Percentiles rank a stretch among this genome's conserved stretches.
Evolutionary conservation across 2,888 invertebrate species (phyloP).

Genomic region (Brachyopa scutellaris): DNA sequence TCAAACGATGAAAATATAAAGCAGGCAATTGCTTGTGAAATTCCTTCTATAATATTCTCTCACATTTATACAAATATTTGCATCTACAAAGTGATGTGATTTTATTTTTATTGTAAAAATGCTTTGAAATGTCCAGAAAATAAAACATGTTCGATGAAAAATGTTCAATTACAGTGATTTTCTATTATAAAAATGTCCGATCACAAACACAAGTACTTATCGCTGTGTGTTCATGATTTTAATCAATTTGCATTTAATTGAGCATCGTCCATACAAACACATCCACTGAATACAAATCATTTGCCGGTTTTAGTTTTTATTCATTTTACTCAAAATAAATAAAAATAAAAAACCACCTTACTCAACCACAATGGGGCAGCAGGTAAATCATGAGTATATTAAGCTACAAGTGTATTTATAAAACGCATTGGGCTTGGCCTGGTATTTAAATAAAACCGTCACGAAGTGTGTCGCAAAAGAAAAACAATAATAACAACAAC

Average conservation of each 20-base stretch:
- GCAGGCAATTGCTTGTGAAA: background rate
- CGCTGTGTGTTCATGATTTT: background rate
- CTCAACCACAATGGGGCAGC: slow-evolving; percentile 1
- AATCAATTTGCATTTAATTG: slow-evolving; percentile 33
- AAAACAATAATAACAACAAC: background rate
- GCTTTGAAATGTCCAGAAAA: no score
- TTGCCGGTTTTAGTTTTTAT: background rate
- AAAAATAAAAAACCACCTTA: slow-evolving; percentile 38
- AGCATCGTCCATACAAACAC: background rate
- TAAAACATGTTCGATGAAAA: no score
- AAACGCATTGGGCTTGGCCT: slow-evolving; percentile 17
- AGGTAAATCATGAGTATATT: no score
- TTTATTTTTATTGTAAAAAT: no score
- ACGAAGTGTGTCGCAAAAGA: slow-evolving; percentile 54
- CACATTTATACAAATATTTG: no score
- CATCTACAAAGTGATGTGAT: no score
- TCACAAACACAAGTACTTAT: background rate
- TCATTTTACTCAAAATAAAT: no score
- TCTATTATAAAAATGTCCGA: no score
- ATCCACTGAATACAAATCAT: slow-evolving; percentile 41
- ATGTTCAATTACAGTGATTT: no score
- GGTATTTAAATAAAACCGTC: slow-evolving; percentile 42
- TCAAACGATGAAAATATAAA: background rate
- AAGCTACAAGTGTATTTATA: no score
- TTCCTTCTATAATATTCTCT: background rate